A percentile compares a stretch with the other conserved stretches of the same genome.
phyloP scores from a whole-genome alignment of 2,888 invertebrate genomes.

The Ectemnius cavifrons region DNA sequence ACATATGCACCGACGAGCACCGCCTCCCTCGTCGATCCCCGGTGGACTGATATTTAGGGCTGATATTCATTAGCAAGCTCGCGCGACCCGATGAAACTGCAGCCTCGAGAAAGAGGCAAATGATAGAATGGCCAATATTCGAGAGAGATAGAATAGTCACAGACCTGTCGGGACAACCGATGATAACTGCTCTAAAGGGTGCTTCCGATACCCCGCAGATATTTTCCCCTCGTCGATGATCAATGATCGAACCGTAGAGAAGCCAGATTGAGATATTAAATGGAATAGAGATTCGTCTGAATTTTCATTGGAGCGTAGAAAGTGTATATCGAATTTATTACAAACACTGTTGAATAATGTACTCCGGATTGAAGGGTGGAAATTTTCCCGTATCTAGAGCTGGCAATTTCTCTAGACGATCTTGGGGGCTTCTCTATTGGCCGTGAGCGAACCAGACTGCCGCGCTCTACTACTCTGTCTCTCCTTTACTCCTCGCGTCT shows the following conservation, averaged over 20 bases:
- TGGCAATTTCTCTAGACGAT: slow-evolving; percentile 1
- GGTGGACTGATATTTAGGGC: slow-evolving; percentile 76
- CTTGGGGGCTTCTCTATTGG: background rate
- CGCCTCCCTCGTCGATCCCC: slow-evolving; percentile 67
- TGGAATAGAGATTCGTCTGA: background rate
- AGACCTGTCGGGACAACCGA: slow-evolving; percentile 48
- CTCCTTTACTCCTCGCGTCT: slow-evolving; percentile 34
- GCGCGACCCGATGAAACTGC: slow-evolving; percentile 48
- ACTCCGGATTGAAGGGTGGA: background rate
- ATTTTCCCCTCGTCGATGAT: slow-evolving; percentile 48
- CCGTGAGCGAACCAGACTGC: background rate
- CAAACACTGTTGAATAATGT: background rate
- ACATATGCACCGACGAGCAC: slow-evolving; percentile 71
- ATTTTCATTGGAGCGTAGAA: slow-evolving; percentile 18
- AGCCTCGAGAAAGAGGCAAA: slow-evolving; percentile 16
- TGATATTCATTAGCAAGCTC: slow-evolving; percentile 78
- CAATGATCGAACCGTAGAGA: slow-evolving; percentile 53
- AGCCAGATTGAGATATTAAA: slow-evolving; percentile 57
- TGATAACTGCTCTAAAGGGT: slow-evolving; percentile 56
- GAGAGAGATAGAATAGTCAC: slow-evolving; percentile 8
- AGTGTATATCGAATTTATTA: slow-evolving; percentile 32
- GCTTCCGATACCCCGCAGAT: slow-evolving; percentile 53
- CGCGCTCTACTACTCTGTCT: background rate
- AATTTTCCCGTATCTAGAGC: background rate
- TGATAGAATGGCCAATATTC: background rate